Evolutionary conservation across 2,888 invertebrate genomes (phyloP), one percentile per base, ranked within the genome.

Genomic region (Xestia c-nigrum): DNA sequence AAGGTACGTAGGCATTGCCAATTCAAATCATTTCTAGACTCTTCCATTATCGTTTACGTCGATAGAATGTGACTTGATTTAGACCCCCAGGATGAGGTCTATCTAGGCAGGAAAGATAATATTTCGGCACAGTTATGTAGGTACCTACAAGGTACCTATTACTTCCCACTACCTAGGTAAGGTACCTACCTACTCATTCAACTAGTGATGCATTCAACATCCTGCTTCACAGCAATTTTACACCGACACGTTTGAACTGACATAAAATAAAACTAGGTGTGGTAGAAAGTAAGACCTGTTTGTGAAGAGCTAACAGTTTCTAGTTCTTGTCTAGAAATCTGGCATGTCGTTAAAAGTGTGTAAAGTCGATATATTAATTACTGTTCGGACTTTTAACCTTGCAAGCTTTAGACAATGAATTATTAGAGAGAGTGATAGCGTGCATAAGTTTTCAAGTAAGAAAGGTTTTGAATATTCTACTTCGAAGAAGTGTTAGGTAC

Each of bases 261-360:
- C 80, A 76, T 84, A 72, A 67, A 86, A 70, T 84, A 52, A 72
- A 84, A 75, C 73, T 61, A 72, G 84, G 72, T 74, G 72, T 73
- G 67, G 74, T 84, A 86, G 84, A 85, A 85, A 85, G 84, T 76
- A 70, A 65, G 72, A 86, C 87, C 75, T 72, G 86, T 85, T 83
- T 78, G 85, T 72, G 76, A 84, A 78, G 78, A 84, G 38, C 72
- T 77, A 79, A 86, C 67, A 74, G 72, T 80, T 78, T 76, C 77
- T 78, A 78, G 74, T 50, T 79, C 81, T 78, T 75, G 76, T 75
- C 74, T 84, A 86, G 82, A 84, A 84, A 84, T 76, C 74, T 72
- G 46, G 50, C 55, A 19, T 59, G 61, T 74, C 73, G 59, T 74
- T 77, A 72, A 52, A 67, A 74, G 61, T 65, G 66, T 71, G 55